Conservation (phyloP, 35 echinoderm and acorn worm species). For the Eucidaris tribuloides region DNA sequence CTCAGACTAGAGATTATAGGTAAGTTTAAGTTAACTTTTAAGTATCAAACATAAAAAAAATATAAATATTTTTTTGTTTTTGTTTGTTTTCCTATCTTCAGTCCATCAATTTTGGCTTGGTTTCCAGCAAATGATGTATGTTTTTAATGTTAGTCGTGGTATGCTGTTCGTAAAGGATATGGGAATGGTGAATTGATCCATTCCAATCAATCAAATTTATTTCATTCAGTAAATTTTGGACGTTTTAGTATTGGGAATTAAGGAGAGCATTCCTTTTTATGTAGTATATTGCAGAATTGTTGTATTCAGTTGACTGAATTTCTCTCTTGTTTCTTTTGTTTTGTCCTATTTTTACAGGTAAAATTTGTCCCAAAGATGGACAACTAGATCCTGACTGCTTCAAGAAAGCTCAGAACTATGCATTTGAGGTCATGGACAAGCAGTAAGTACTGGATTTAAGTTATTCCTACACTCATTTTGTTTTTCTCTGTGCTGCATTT, state of each 20-base stretch:
- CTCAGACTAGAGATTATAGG: conserved; percentile 87
- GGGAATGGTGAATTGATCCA: too few relatives aligned
- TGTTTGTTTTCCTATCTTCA: background rate
- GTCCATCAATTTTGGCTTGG: background rate
- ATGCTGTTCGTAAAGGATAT: too few relatives aligned
- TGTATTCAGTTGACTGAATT: too few relatives aligned
- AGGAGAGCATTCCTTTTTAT: too few relatives aligned
- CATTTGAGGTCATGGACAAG: conserved; percentile 77
- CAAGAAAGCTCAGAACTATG: conserved; percentile 72
- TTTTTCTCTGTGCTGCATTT: too few relatives aligned
- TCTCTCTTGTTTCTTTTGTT: background rate
- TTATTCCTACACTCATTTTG: too few relatives aligned
- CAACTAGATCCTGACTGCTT: conserved; percentile 86
- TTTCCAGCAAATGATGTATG: too few relatives aligned
- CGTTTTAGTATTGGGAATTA: too few relatives aligned
- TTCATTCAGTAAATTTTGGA: too few relatives aligned
- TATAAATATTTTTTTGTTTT: background rate
- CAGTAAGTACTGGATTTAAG: conserved; percentile 64
- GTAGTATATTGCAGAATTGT: too few relatives aligned
- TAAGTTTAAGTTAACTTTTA: conserved; percentile 24
- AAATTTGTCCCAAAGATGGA: conserved; percentile 91
- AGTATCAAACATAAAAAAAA: background rate
- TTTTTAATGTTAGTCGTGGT: too few relatives aligned
- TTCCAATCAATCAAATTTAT: too few relatives aligned
- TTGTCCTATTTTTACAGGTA: conserved; percentile 35